phyloP scores from a whole-genome alignment of 2,888 invertebrate genomes.

The Papilio demoleus region DNA sequence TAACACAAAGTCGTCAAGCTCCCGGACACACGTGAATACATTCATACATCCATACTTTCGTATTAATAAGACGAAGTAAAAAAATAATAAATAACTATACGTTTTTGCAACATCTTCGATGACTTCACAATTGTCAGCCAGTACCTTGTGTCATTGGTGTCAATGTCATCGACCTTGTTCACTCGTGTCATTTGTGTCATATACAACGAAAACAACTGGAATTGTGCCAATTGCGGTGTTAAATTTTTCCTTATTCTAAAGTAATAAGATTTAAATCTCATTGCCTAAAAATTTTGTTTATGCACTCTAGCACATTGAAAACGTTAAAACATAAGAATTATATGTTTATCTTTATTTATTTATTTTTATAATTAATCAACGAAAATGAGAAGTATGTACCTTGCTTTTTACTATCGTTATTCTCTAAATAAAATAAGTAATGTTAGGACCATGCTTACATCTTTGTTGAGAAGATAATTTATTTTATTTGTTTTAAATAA shows the following conservation, averaged over 20 bases:
- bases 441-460: background rate
- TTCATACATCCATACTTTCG: background rate
- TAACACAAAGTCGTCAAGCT: too few relatives aligned
- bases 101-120: conserved; percentile 13
- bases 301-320: background rate
- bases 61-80: background rate
- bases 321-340: background rate
- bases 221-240: background rate
- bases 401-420: too few relatives aligned
- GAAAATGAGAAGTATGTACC: too few relatives aligned
- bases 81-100: background rate
- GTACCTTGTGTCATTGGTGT: conserved; percentile 39
- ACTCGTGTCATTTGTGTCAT: conserved; percentile 14
- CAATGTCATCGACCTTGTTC: conserved; percentile 45
- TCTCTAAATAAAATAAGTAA: too few relatives aligned
- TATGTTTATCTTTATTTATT: background rate
- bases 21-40: too few relatives aligned
- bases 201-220: conserved; percentile 10
- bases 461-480: background rate
- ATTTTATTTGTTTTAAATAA: background rate
- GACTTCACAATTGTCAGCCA: background rate
- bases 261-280: conserved; percentile 7
- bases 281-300: conserved; percentile 4
- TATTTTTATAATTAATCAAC: background rate
- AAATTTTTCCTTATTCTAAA: background rate